A percentile compares a stretch with the other conserved stretches of the same genome.
Conservation (phyloP, 2,888 invertebrate genomes). For the Oasisia sp. region DNA sequence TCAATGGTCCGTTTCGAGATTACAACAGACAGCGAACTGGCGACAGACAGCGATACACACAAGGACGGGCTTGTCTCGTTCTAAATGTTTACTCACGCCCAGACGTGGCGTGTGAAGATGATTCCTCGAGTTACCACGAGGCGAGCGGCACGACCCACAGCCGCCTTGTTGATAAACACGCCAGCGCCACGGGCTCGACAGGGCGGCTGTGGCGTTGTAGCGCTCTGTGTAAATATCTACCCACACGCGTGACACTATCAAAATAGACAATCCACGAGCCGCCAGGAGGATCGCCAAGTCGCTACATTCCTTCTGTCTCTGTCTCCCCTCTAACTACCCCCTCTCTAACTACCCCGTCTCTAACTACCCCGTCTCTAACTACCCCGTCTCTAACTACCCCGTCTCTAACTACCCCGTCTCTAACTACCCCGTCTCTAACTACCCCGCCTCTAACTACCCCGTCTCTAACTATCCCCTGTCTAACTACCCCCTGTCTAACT, state of each 20-base stretch:
- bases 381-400: not conserved
- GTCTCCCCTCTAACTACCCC: not conserved
- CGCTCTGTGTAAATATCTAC: not conserved
- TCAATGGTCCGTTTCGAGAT: not conserved
- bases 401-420: no score
- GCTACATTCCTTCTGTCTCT: not conserved
- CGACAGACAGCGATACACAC: not conserved
- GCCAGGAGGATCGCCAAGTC: not conserved
- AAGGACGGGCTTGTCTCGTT: not conserved
- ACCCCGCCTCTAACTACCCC: no score
- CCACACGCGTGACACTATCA: not conserved
- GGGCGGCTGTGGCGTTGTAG: not conserved
- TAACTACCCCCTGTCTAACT: no score
- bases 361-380: not conserved
- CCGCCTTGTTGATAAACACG: not conserved
- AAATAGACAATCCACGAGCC: not conserved
- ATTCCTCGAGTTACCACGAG: not conserved
- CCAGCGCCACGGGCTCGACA: not conserved
- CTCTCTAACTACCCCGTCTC: no score
- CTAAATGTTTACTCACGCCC: not conserved
- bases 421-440: no score
- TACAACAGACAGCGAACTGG: not conserved
- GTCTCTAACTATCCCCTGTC: no score
- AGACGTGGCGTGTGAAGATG: not conserved
- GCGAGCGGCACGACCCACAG: not conserved